Evolutionary conservation across 2,888 invertebrate species (phyloP).

Genomic region (Perizoma affinitatum): DNA sequence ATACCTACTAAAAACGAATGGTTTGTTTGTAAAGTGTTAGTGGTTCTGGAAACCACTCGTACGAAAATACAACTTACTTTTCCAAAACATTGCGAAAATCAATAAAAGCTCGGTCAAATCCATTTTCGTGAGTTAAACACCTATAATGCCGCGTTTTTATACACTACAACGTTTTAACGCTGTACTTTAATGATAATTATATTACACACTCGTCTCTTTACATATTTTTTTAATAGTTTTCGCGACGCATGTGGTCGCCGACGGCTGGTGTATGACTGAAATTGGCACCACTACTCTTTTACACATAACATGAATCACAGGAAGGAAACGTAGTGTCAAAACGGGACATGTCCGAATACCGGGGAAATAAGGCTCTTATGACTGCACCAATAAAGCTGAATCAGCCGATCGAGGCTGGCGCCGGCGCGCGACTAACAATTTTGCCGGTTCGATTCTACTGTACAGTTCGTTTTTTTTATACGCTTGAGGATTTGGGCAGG

Average conservation of each 20-base stretch:
- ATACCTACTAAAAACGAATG: no score
- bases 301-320: slow-evolving; percentile 75
- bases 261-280: slow-evolving; percentile 62
- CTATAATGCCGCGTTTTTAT: slow-evolving; percentile 19
- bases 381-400: slow-evolving; percentile 55
- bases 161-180: slow-evolving; percentile 26
- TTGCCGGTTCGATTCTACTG: slow-evolving; percentile 51
- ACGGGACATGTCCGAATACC: slow-evolving; percentile 73
- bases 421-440: slow-evolving; percentile 69
- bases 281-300: slow-evolving; percentile 52
- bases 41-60: neutral
- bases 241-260: slow-evolving; percentile 53
- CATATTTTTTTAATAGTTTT: slow-evolving; percentile 47
- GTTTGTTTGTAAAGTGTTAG: no score
- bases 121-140: slow-evolving; percentile 57
- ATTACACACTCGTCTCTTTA: slow-evolving; percentile 45
- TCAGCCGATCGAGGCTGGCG: slow-evolving; percentile 74
- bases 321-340: slow-evolving; percentile 68
- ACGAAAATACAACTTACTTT: slow-evolving; percentile 63
- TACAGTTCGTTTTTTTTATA: slow-evolving; percentile 11
- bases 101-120: slow-evolving; percentile 59
- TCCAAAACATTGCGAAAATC: slow-evolving; percentile 64
- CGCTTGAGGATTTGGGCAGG: slow-evolving; percentile 15
- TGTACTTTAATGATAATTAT: slow-evolving; percentile 21
- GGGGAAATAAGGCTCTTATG: slow-evolving; percentile 57